Percentiles rank a stretch among this genome's conserved stretches.
These are phyloP conservation scores for Thecophora atra DNA, from an alignment of 2,888 invertebrate genomes.

Conservation along the genomic window DNA sequence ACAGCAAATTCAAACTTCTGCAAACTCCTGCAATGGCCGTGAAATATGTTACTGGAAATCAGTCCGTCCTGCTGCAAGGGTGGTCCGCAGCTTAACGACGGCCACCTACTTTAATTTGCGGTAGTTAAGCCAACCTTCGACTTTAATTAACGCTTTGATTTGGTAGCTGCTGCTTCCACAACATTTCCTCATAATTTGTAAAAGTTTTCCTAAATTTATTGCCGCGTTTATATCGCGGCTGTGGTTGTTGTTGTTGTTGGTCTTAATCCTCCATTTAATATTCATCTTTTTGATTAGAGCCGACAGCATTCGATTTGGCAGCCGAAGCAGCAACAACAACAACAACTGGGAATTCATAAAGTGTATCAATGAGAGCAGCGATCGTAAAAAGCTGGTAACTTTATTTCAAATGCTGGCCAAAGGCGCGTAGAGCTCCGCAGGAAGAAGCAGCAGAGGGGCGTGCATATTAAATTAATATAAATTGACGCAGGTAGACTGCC, in stretches of 20 bases:
- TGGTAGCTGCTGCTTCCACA: constrained; percentile 18
- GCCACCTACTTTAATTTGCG: constrained; percentile 19
- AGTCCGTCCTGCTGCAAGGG: not conserved
- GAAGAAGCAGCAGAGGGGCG: constrained; percentile 52
- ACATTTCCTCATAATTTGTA: constrained; percentile 48
- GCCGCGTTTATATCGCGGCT: not conserved
- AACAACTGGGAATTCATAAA: not conserved
- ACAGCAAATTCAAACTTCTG: no score
- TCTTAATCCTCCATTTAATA: constrained; percentile 55
- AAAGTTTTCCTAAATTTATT: constrained; percentile 27
- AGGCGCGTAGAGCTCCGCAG: not conserved
- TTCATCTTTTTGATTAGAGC: constrained; percentile 58
- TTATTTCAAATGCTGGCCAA: constrained; percentile 12
- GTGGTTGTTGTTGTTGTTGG: constrained; percentile 24
- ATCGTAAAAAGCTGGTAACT: constrained; percentile 29
- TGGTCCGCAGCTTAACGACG: not conserved
- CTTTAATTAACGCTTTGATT: constrained; percentile 27
- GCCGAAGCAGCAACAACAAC: not conserved
- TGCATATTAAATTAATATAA: constrained; percentile 62
- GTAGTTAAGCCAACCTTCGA: constrained; percentile 17
- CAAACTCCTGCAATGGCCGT: no score
- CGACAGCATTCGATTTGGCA: constrained; percentile 45
- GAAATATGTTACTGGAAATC: no score
- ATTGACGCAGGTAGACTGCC: constrained; percentile 51
- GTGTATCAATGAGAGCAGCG: constrained; percentile 12